phyloP scores from a whole-genome alignment of 2,797 vertebrate genomes.

The Bryconaethiops microstoma region DNA sequence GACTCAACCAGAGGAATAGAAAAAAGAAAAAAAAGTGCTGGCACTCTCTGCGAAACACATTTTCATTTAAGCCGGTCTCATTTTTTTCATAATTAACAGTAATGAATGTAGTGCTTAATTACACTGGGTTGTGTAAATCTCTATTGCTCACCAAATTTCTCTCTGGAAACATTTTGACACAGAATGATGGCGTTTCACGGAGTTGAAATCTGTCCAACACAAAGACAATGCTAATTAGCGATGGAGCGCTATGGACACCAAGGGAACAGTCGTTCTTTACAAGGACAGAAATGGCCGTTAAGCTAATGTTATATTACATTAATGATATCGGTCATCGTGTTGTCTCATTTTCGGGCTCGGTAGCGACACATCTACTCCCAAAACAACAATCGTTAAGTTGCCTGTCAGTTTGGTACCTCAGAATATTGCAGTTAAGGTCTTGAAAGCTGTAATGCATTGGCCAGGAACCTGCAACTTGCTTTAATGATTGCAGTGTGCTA shows the following conservation, averaged over 20 bases:
- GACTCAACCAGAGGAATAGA: neutral
- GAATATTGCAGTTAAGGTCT: conserved; percentile 29
- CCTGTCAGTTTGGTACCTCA: conserved; percentile 1
- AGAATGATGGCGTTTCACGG: conserved; percentile 79
- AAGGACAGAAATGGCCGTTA: conserved; percentile 51
- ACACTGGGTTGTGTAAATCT: conserved; percentile 81
- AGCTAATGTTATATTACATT: conserved; percentile 51
- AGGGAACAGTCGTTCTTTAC: conserved; percentile 60
- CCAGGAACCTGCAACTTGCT: conserved; percentile 15
- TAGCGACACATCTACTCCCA: conserved; percentile 10
- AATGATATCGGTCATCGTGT: conserved; percentile 30
- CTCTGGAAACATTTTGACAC: conserved; percentile 78
- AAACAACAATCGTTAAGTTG: conserved; percentile 16
- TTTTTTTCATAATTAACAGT: conserved; percentile 75
- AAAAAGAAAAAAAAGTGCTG: conserved; percentile 10
- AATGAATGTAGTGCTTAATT: conserved; percentile 82
- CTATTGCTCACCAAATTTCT: conserved; percentile 73
- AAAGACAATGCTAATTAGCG: conserved; percentile 82
- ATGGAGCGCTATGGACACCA: conserved; percentile 52
- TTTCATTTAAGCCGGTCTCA: conserved; percentile 67
- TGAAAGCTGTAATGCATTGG: conserved; percentile 26
- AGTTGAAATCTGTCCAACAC: conserved; percentile 77
- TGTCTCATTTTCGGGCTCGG: conserved; percentile 8
- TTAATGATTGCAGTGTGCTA: conserved; percentile 6
- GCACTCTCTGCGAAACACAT: conserved; percentile 35